Percentiles rank a stretch among this genome's conserved stretches.
Evolutionary conservation across 1,140 invertebrate species (phyloP).

Genomic region (Charaxes varanes): DNA sequence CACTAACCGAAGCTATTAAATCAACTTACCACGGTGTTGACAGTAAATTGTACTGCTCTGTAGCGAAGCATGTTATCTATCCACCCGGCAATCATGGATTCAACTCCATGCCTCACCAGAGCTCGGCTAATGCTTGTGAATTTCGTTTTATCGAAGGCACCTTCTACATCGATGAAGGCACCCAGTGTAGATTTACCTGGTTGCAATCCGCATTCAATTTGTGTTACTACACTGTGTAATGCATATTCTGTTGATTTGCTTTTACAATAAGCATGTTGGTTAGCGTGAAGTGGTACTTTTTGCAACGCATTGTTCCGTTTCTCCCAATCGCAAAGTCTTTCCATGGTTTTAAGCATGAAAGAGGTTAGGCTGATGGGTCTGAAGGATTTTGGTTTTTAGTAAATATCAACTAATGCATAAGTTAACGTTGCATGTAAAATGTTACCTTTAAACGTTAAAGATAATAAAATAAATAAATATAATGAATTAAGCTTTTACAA

Average conservation of each 20-base stretch:
- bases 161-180: constrained; percentile 15
- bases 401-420: too few relatives aligned
- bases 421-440: too few relatives aligned
- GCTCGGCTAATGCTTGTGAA: constrained; percentile 3
- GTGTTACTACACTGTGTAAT: constrained; percentile 2
- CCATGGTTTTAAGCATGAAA: constrained; percentile 1
- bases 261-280: too few relatives aligned
- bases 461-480: too few relatives aligned
- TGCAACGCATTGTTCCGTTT: not conserved
- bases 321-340: not conserved
- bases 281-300: too few relatives aligned
- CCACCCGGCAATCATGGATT: not conserved
- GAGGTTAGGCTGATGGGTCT: constrained; percentile 2
- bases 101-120: not conserved
- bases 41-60: not conserved
- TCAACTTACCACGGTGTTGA: too few relatives aligned
- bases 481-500: too few relatives aligned
- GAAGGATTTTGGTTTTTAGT: not conserved
- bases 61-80: not conserved
- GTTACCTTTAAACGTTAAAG: too few relatives aligned
- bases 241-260: constrained; percentile 18
- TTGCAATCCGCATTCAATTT: constrained; percentile 9
- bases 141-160: constrained; percentile 17
- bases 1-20: too few relatives aligned
- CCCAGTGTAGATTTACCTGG: constrained; percentile 7